Evolutionary conservation across 2,888 invertebrate species (phyloP).

Genomic region (Aphidius colemani): DNA sequence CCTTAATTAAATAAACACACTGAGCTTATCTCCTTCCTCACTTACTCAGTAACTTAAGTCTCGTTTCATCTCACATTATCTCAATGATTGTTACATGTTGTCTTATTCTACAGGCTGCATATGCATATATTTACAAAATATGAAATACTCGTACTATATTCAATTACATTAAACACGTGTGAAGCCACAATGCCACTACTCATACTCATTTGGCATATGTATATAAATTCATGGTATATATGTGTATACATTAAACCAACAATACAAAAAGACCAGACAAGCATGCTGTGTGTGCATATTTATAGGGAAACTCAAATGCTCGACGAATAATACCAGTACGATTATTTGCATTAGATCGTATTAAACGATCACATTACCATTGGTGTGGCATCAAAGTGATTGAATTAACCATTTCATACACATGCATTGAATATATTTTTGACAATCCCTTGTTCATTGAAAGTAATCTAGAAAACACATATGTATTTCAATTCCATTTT

Average conservation of each 20-base stretch:
- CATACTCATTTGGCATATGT: not conserved
- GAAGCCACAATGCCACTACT: slow-evolving; percentile 24
- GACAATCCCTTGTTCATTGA: not conserved
- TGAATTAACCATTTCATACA: slow-evolving; percentile 30
- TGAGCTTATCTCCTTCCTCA: slow-evolving; percentile 44
- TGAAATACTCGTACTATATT: slow-evolving; percentile 25
- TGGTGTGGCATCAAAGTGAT: slow-evolving; percentile 26
- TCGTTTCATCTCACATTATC: not conserved
- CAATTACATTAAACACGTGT: slow-evolving; percentile 32
- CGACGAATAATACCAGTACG: slow-evolving; percentile 17
- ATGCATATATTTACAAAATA: slow-evolving; percentile 40
- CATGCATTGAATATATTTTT: slow-evolving; percentile 22
- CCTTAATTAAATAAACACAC: slow-evolving; percentile 56
- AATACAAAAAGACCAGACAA: slow-evolving; percentile 1
- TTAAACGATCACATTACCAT: slow-evolving; percentile 36
- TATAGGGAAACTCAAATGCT: not conserved
- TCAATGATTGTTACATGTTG: slow-evolving; percentile 18
- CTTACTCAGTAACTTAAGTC: too few species aligned
- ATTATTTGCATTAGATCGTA: slow-evolving; percentile 33
- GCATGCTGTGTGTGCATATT: not conserved
- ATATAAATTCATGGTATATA: not conserved
- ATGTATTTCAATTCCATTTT: not conserved
- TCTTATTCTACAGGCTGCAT: slow-evolving; percentile 16
- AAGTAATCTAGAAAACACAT: not conserved
- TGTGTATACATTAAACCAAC: slow-evolving; percentile 9